phyloP scores from a whole-genome alignment of 37 sponge, comb jelly and placozoan species.

The Oscarella lobularis region DNA sequence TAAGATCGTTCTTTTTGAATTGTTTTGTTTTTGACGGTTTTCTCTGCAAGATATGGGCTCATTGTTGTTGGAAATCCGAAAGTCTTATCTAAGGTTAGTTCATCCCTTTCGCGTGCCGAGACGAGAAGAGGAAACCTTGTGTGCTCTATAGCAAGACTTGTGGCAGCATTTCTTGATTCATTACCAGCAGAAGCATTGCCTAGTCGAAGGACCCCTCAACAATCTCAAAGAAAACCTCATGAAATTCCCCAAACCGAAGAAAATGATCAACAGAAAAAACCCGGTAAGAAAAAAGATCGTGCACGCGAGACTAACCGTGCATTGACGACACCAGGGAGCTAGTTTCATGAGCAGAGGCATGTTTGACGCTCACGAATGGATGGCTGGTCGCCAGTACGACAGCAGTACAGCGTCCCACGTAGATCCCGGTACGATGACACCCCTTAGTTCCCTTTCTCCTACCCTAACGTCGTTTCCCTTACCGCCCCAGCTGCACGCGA shows the following conservation, averaged over 20 bases:
- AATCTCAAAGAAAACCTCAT: constrained; percentile 56
- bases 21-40: background rate
- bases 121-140: background rate
- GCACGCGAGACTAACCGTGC: too few relatives aligned
- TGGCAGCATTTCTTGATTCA: constrained; percentile 78
- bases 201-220: constrained; percentile 82
- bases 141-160: constrained; percentile 39
- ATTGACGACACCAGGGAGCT: constrained; percentile 43
- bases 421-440: too few relatives aligned
- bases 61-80: constrained; percentile 90
- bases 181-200: constrained; percentile 47
- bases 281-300: too few relatives aligned
- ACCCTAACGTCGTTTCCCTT: too few relatives aligned
- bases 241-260: constrained; percentile 79
- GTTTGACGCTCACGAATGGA: constrained; percentile 58
- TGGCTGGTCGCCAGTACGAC: background rate
- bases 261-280: constrained; percentile 68
- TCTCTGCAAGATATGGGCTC: constrained; percentile 31
- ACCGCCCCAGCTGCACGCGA: too few relatives aligned
- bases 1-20: background rate
- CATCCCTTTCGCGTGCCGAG: background rate
- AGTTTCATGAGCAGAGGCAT: constrained; percentile 69
- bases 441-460: background rate
- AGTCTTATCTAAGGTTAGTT: constrained; percentile 60
- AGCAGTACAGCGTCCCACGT: background rate